Evolutionary conservation across 2,888 invertebrate genomes (phyloP), one percentile per base, ranked within the genome.

Genomic region (Anagyrus pseudococci): DNA sequence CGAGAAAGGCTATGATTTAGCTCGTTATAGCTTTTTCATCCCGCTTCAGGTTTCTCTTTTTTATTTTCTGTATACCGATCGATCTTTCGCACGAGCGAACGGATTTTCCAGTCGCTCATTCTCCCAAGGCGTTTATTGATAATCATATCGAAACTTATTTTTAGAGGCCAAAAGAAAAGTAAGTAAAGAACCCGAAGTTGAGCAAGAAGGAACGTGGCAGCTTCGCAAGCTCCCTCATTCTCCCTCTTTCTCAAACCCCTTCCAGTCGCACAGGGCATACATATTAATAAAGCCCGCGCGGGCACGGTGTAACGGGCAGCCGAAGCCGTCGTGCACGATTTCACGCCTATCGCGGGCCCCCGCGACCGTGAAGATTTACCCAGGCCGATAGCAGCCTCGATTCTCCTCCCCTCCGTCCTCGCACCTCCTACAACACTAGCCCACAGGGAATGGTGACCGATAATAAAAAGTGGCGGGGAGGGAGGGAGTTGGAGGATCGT

Each of bases 301-400:
- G 46, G 49, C 49, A 29, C 10, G 23, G 55, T 13, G 22, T 13
- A n/a, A n/a, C n/a, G n/a, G n/a, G n/a, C n/a, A n/a, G n/a, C n/a
- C n/a, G n/a, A n/a, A 69, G 70, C 68, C 73, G 72, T 69, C n/a
- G n/a, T n/a, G n/a, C n/a, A n/a, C 73, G 73, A 75, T 76, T 77
- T 77, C 74, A 73, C 76, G 75, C 76, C 76, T 76, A 76, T 76
- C 75, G 72, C 68, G 72, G 73, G 71, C 71, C 71, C 73, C 71
- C 73, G 72, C 70, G 71, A 73, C 75, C 75, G 76, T 76, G 75
- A 76, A 77, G 76, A 76, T 77, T 75, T 74, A 69, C 69, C 70
- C 69, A 71, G 15, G 19, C 17, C 72, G 76, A 77, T 76, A 75
- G 71, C 68, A n/a, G 7, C 17, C 7, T 68, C 71, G 73, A 48